Conservation (phyloP, 2,797 vertebrate species). For the Pangasius larnaudii region DNA sequence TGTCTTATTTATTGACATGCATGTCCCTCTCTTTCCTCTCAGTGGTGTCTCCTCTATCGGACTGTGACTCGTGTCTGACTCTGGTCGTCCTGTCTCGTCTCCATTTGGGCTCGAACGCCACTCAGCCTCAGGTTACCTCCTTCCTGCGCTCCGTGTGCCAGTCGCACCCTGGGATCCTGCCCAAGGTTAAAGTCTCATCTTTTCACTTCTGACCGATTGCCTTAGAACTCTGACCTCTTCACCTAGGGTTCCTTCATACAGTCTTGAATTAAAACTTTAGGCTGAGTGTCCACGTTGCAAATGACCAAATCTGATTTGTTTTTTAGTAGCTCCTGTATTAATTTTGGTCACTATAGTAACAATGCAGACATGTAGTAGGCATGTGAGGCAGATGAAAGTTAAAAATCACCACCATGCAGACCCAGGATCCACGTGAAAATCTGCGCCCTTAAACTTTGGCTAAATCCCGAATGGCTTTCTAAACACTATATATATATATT, state of each 20-base stretch:
- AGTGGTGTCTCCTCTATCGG: slow-evolving; percentile 31
- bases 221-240: neutral
- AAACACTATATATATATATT: neutral
- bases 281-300: neutral
- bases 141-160: slow-evolving; percentile 61
- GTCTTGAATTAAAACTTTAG: neutral
- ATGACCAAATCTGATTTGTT: neutral
- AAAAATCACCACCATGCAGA: neutral
- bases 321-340: neutral
- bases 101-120: slow-evolving; percentile 60
- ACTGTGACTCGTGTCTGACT: slow-evolving; percentile 60
- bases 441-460: neutral
- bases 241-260: no score
- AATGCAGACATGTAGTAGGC: neutral
- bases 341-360: neutral
- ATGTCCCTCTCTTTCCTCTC: slow-evolving; percentile 2
- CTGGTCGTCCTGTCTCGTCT: slow-evolving; percentile 54
- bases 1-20: neutral
- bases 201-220: neutral
- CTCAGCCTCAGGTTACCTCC: slow-evolving; percentile 50
- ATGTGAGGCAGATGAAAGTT: neutral
- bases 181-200: slow-evolving; percentile 62
- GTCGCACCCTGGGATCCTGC: slow-evolving; percentile 42
- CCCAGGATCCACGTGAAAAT: neutral
- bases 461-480: neutral